These are phyloP conservation scores for Proterorhinus semilunaris DNA, from an alignment of 2,113 vertebrate species.

Conservation along the genomic window DNA sequence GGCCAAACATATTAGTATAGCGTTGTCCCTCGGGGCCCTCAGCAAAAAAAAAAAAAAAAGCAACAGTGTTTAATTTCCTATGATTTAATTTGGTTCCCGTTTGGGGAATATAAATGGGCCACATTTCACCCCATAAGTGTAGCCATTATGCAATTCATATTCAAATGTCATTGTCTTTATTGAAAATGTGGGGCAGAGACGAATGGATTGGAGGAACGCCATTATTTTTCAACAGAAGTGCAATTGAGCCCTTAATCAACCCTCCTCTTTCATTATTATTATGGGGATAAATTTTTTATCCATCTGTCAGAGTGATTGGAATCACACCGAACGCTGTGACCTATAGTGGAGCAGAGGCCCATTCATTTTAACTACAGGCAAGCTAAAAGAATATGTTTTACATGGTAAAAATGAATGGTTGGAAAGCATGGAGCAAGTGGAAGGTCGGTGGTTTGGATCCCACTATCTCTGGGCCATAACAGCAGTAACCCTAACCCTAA, in stretches of 20 bases:
- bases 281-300: not conserved
- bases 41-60: not conserved
- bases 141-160: slow-evolving; percentile 22
- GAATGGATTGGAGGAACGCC: not conserved
- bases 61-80: slow-evolving; percentile 35
- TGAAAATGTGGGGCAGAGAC: not conserved
- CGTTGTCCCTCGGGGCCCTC: slow-evolving; percentile 16
- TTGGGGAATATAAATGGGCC: slow-evolving; percentile 5
- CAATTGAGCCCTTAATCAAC: slow-evolving; percentile 1
- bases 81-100: slow-evolving; percentile 32
- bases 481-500: no score
- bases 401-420: not conserved
- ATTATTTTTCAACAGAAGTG: not conserved
- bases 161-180: slow-evolving; percentile 1
- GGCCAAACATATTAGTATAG: not conserved
- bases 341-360: not conserved
- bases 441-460: not conserved
- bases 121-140: slow-evolving; percentile 6
- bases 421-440: not conserved
- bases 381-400: not conserved
- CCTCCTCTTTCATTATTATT: slow-evolving; percentile 1
- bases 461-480: not conserved
- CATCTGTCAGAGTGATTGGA: not conserved
- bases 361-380: not conserved
- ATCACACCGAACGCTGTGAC: not conserved